phyloP scores from a whole-genome alignment of 2,113 vertebrate genomes.

The Tachysurus vachellii region DNA sequence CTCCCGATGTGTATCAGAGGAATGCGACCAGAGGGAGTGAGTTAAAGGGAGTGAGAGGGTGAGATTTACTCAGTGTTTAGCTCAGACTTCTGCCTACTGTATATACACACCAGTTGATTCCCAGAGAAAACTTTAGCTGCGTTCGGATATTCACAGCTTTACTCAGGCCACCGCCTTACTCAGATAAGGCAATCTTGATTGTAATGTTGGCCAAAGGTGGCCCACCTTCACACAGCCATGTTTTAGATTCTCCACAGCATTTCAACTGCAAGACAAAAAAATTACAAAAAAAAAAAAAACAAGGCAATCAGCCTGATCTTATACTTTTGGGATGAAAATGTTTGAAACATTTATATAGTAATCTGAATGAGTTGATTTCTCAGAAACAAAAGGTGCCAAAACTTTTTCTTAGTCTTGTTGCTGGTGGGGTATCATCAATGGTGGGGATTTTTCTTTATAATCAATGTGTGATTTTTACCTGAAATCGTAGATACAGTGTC shows the following conservation, averaged over 20 bases:
- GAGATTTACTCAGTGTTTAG: not conserved
- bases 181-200: not conserved
- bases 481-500: not conserved
- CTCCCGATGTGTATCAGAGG: constrained; percentile 23
- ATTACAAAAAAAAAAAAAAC: too few relatives aligned
- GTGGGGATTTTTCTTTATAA: not conserved
- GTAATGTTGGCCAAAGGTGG: not conserved
- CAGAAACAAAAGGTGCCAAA: not conserved
- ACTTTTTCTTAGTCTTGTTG: not conserved
- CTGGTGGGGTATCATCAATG: too few relatives aligned
- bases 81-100: not conserved
- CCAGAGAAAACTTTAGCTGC: not conserved
- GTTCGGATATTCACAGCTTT: too few relatives aligned
- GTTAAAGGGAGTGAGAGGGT: not conserved
- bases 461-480: not conserved
- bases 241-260: not conserved
- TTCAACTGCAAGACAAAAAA: not conserved
- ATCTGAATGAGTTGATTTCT: not conserved
- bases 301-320: not conserved
- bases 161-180: constrained; percentile 9
- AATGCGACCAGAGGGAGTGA: constrained; percentile 55
- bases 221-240: not conserved
- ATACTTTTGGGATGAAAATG: not conserved
- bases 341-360: not conserved
- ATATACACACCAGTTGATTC: not conserved